Evolutionary conservation across 2,797 vertebrate species (phyloP), one percentile per base, ranked within the genome.

Genomic region (Sparidentex hasta): DNA sequence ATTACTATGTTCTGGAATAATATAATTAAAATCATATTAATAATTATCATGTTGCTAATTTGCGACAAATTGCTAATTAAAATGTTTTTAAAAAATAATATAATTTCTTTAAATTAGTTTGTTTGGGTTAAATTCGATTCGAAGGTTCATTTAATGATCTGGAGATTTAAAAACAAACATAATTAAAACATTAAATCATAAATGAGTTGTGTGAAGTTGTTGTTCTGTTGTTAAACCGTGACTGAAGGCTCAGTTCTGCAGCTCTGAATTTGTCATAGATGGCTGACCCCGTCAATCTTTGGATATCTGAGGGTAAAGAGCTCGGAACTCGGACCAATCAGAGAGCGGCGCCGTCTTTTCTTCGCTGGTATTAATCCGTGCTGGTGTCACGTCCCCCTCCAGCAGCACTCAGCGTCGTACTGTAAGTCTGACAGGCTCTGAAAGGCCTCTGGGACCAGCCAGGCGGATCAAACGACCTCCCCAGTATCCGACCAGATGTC

Each of bases 401-500:
- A 81, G 79, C 79, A 84, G 77, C 58, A 47, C 54, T 81, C 76
- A n/a, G 46, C 25, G 14, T 62, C 52, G 52, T 81, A 77, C 84
- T 76, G 88, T 77, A 74, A 66, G 73, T 72, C 63, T 73, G 83
- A 77, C 54, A 66, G 85, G 85, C 61, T 82, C 88, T 74, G 88
- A 73, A 61, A 87, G 88, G 87, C 92, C 91, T 90, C 82, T 84
- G 87, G 92, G 93, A 92, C 66, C 92, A 78, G 79, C 75, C 88
- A 65, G 84, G 84, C 90, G 83, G 78, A 92, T 88, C 89, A 90
- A 93, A 93, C 84, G 68, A 81, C 90, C 93, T 88, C 92, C 93
- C 85, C 84, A 43, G 82, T 89, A 77, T 80, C 84, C 64, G 85
- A 95, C 89, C 95, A 96, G 95, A 95, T 96, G 95, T 95, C 94